These are phyloP conservation scores for Octomys mimax DNA, from an alignment of 2,797 vertebrate genomes.

Conservation along the genomic window DNA sequence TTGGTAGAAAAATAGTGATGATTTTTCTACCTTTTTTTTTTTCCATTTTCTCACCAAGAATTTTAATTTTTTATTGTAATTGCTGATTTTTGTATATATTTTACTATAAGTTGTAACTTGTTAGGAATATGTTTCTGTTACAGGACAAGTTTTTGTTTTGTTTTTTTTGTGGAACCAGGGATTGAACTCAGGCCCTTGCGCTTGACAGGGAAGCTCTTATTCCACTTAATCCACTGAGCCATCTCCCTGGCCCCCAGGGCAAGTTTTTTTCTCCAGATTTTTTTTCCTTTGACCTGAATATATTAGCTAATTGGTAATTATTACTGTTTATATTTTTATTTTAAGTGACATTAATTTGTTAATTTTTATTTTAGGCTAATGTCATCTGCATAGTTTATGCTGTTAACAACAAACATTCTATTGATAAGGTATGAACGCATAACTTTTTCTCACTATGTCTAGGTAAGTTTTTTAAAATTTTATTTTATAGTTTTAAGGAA, in stretches of 20 bases:
- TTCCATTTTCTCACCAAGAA: constrained; percentile 20
- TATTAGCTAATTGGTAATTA: constrained; percentile 29
- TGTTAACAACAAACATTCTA: constrained; percentile 93
- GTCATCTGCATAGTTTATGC: constrained; percentile 93
- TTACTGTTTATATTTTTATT: constrained; percentile 44
- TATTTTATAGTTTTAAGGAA: neutral
- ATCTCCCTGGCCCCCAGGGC: too few species aligned
- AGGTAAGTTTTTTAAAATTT: neutral
- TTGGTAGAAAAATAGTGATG: constrained; percentile 9
- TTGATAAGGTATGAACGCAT: constrained; percentile 90
- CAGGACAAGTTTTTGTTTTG: neutral
- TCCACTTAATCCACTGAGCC: too few species aligned
- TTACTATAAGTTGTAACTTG: neutral
- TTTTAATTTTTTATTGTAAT: constrained; percentile 56
- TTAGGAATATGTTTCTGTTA: constrained; percentile 52
- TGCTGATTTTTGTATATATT: neutral
- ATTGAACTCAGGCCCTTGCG: too few species aligned
- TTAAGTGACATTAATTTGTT: constrained; percentile 64
- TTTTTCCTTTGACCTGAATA: constrained; percentile 8
- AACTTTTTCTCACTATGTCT: constrained; percentile 29
- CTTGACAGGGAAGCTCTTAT: too few species aligned
- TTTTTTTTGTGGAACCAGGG: too few species aligned
- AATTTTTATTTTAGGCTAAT: constrained; percentile 89
- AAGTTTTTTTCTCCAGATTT: neutral
- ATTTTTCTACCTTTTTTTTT: constrained; percentile 50